These are phyloP conservation scores for Archips xylosteana DNA, from an alignment of 2,888 invertebrate genomes.

Conservation along the genomic window DNA sequence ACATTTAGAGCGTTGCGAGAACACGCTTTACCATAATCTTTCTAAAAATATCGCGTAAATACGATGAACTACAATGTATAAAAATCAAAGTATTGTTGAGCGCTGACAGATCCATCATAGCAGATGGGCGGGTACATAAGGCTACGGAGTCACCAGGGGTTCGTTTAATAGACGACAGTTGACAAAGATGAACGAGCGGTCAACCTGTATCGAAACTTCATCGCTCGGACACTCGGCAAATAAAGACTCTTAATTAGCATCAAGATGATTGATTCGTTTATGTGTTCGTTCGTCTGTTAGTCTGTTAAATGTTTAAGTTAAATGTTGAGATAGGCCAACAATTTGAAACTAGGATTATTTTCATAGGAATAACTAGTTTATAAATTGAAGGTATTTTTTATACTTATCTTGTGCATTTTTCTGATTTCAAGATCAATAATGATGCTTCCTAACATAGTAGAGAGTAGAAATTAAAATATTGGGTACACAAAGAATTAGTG, in stretches of 20 bases:
- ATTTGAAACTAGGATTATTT: neutral
- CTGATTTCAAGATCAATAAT: no score
- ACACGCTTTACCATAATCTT: no score
- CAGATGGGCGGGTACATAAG: conserved; percentile 49
- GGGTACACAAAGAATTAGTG: conserved; percentile 9
- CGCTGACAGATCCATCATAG: conserved; percentile 58
- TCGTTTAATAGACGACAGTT: conserved; percentile 56
- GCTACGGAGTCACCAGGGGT: conserved; percentile 49
- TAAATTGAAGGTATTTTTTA: no score
- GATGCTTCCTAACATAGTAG: no score
- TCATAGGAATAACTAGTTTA: no score
- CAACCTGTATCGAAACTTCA: conserved; percentile 46
- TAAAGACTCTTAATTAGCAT: conserved; percentile 27
- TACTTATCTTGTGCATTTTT: no score
- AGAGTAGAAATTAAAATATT: neutral
- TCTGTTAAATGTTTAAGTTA: neutral
- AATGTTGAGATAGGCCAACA: neutral
- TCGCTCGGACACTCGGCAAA: conserved; percentile 31
- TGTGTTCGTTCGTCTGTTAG: neutral
- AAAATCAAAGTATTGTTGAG: conserved; percentile 51
- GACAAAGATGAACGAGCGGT: conserved; percentile 58
- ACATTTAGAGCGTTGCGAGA: no score
- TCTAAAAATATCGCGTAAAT: neutral
- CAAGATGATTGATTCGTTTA: conserved; percentile 10
- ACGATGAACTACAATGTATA: neutral